Base-by-base conservation (phyloP, 2,797 vertebrate species). In the Molossus alvarezi region DNA sequence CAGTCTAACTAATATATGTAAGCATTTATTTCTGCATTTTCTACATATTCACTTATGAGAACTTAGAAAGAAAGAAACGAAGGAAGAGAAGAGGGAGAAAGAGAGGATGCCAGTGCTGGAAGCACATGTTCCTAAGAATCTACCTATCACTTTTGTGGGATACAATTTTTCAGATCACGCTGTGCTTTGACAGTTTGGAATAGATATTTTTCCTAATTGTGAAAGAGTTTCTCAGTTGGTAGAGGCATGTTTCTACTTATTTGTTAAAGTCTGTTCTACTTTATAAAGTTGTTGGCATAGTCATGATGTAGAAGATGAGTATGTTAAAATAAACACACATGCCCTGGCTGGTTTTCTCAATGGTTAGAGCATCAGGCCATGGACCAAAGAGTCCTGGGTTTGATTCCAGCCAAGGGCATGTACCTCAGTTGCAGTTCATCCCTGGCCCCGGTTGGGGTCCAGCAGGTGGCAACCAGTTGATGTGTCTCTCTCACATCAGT, bases 91-190 rank as follows among this genome's bases (percentile, higher is more conserved):
- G 13, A 57, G 8, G 17, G 21, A 62, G 20, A 0, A 33, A 71
- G 17, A 2, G 45, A 29, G 2, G 0, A 18, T 23, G 57, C 0
- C 14, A 37, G 41, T 25, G 3, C 15, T 25, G 13, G 11, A 9
- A 58, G 21, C 4, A 6, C 3, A 21, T 4, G 10, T 80, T 76
- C 9, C 15, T 15, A 21, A 58, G 25, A 79, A 62, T 3, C 11
- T 71, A 10, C 18, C 9, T 73, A 1, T 41, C 10, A 13, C 18
- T 76, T 71, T 72, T 15, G 9, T 55, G 29, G 77, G 48, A 69
- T 20, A 23, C 17, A 62, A 21, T 51, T 79, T 71, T 33, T 62
- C 62, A 88, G n/a, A 41, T 86, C 21, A 83, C 12, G 1, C 15
- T 77, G 12, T 60, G 20, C 4, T 72, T 73, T 45, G 62, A 82